Base-by-base conservation (phyloP, 2,888 invertebrate genomes). In the Drosophila siamana region DNA sequence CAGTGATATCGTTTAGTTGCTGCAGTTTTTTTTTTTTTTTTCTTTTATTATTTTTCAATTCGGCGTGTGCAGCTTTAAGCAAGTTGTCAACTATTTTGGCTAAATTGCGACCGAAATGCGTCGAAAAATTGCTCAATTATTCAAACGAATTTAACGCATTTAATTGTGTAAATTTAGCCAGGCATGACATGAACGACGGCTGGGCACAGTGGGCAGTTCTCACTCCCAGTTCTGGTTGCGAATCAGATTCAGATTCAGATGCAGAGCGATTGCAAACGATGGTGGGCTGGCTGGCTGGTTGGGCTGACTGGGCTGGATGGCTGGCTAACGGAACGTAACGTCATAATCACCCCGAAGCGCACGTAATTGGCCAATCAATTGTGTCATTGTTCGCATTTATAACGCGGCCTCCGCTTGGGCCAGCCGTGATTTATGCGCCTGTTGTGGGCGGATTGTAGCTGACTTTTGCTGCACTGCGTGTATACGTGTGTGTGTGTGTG, bases 281-380 rank as follows among this genome's bases (percentile, higher is more conserved):
- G 30, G 30, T 5, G 11, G 68, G 56, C 69, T 63, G 74, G 66
- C 82, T 87, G 30, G 30, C n/a, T 33, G 68, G 56, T 67, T 63
- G 74, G 66, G n/a, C n/a, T n/a, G n/a, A n/a, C n/a, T 65, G 71
- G 30, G 30, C 28, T 28, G 30, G 30, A 4, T 33, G 68, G 56
- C 69, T 63, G 74, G 66, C 82, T 87, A 86, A 86, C 86, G 80
- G 78, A 73, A 86, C 86, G 89, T 83, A 89, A 87, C 88, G 84
- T 86, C 86, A 90, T 90, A 90, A 90, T 90, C 90, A 90, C 90
- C 90, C 84, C 74, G 86, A 88, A 88, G 83, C 83, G 71, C 84
- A 86, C 89, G 90, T 92, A 92, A 92, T 92, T 92, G 92, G 91
- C 92, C 92, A 92, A 92, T 92, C 92, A 92, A 92, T 92, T 82